Conservation (phyloP, 1,140 invertebrate species). For the silkworm (Bombyx mori) region ASM3026992v2 NC_085117.1:14594501-14595000, state of each 20-base stretch:
- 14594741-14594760: slow-evolving; percentile 62
- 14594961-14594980: slow-evolving; percentile 61
- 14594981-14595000: slow-evolving; percentile 65
- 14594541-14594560: too few relatives aligned
- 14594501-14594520: too few relatives aligned
- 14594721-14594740: slow-evolving; percentile 67
- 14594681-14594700: slow-evolving; percentile 17
- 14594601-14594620: background rate
- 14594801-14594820: slow-evolving; percentile 69
- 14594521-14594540: too few relatives aligned
- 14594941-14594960: slow-evolving; percentile 67
- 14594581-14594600: too few relatives aligned
- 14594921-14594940: slow-evolving; percentile 40
- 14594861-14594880: slow-evolving; percentile 66
- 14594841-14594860: slow-evolving; percentile 66
- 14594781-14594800: slow-evolving; percentile 71
- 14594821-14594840: slow-evolving; percentile 54
- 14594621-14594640: slow-evolving; percentile 3
- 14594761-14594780: slow-evolving; percentile 61
- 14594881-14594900: slow-evolving; percentile 71
- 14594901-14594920: slow-evolving; percentile 61
- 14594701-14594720: slow-evolving; percentile 48
- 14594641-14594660: slow-evolving; percentile 1
- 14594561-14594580: too few relatives aligned
- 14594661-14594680: slow-evolving; percentile 13